Evolutionary conservation across 2,797 vertebrate species (phyloP), one percentile per base, ranked within the genome.

Genomic region (Hydrocynus forskahlii): DNA sequence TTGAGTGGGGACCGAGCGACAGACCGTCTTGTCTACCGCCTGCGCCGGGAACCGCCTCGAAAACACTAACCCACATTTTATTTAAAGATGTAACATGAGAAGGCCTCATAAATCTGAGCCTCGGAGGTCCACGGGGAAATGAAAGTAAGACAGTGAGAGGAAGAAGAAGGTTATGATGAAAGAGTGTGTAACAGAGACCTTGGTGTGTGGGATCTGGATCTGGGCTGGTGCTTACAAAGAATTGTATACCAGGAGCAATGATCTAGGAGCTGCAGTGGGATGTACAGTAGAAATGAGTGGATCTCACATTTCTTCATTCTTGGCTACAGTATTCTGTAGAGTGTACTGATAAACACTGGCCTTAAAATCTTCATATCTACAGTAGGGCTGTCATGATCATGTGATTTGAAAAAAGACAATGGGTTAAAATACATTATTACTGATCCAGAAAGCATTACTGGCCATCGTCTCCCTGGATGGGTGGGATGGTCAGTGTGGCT

Each of bases 141-240:
- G 77, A 85, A 75, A 75, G 75, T 77, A 76, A 85, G 77, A 85
- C 78, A 77, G 71, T 81, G 74, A 62, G 55, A 67, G 68, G 48
- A 82, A 83, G 72, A 70, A 81, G 80, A 72, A 70, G 62, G 62
- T 85, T 82, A 85, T 92, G 93, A 92, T 92, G 92, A 92, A 94
- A 94, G 91, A 77, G 13, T 59, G 59, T 90, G 91, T 90, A 92
- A 92, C 76, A 59, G 83, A 84, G 83, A 81, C 86, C 88, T 75
- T 81, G 68, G 79, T 87, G 57, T 59, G 69, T 17, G 40, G 76
- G 54, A 81, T 72, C 81, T 78, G 71, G 43, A 75, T 79, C 66
- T 67, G 66, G 80, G 54, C 69, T 77, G 67, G 50, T 83, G 43
- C 67, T 77, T 72, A 23, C 62, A 76, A 81, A 76, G 78, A 57